phyloP scores from a whole-genome alignment of 1,140 invertebrate genomes.

The Panonychus citri region DNA sequence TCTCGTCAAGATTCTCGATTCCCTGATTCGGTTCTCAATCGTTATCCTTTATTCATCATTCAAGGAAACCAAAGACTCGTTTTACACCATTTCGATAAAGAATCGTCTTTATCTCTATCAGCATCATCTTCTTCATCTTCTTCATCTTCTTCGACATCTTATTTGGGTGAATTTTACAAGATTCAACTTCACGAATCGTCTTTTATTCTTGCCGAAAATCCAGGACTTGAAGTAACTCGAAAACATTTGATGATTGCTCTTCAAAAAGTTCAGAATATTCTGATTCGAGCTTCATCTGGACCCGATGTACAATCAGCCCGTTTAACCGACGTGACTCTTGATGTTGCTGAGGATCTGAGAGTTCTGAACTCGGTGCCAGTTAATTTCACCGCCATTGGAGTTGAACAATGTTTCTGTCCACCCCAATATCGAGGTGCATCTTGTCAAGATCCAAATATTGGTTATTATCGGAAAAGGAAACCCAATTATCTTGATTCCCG shows the following conservation, averaged over 20 bases:
- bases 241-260: slow-evolving; percentile 65
- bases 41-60: slow-evolving; percentile 56
- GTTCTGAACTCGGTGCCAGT: slow-evolving; percentile 31
- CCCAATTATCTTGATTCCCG: slow-evolving; percentile 28
- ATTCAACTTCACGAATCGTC: slow-evolving; percentile 36
- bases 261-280: slow-evolving; percentile 55
- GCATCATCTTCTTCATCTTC: too few species aligned
- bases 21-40: slow-evolving; percentile 32
- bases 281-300: slow-evolving; percentile 46
- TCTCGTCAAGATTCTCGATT: slow-evolving; percentile 61
- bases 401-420: slow-evolving; percentile 73
- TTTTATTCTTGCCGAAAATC: slow-evolving; percentile 37
- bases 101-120: slow-evolving; percentile 19
- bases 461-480: slow-evolving; percentile 50
- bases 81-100: slow-evolving; percentile 41
- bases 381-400: slow-evolving; percentile 25
- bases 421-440: slow-evolving; percentile 48
- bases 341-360: slow-evolving; percentile 44
- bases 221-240: slow-evolving; percentile 35
- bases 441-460: slow-evolving; percentile 61
- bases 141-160: neutral
- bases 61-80: slow-evolving; percentile 51
- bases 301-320: slow-evolving; percentile 24
- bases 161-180: slow-evolving; percentile 28
- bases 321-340: slow-evolving; percentile 48